phyloP scores from a whole-genome alignment of 1,140 invertebrate genomes.

The Drosophila ficusphila region DNA sequence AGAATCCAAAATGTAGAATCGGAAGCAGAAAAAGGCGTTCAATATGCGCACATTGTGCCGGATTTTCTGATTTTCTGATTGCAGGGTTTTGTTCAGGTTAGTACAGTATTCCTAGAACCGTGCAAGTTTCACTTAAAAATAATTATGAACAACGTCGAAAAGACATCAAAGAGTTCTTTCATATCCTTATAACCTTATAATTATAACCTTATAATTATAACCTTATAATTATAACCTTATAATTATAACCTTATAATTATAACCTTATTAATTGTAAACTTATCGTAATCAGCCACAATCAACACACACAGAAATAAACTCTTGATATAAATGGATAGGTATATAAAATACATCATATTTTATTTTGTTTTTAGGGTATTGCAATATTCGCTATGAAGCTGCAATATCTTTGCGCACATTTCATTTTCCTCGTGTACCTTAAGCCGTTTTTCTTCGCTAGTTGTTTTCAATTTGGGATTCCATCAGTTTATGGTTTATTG shows the following conservation, averaged over 20 bases:
- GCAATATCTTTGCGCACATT: neutral
- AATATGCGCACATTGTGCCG: slow-evolving; percentile 65
- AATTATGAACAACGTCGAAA: neutral
- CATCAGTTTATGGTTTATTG: slow-evolving; percentile 47
- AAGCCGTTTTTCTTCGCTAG: slow-evolving; percentile 22
- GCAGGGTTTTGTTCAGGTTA: slow-evolving; percentile 13
- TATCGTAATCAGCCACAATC: neutral
- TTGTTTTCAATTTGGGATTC: slow-evolving; percentile 32
- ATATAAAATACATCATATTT: too few species aligned
- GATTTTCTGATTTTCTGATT: slow-evolving; percentile 1
- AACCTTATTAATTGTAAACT: too few species aligned
- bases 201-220: too few species aligned
- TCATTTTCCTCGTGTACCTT: neutral
- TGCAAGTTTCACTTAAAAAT: neutral
- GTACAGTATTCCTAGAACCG: neutral
- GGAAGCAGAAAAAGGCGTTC: slow-evolving; percentile 16
- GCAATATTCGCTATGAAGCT: neutral
- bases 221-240: too few species aligned
- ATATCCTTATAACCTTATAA: too few species aligned
- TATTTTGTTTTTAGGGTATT: slow-evolving; percentile 1
- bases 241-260: too few species aligned
- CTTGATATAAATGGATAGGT: neutral
- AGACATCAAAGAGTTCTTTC: slow-evolving; percentile 5
- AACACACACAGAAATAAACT: slow-evolving; percentile 1
- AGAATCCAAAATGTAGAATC: slow-evolving; percentile 32